These are phyloP conservation scores for Drosophila koepferae DNA, from an alignment of 2,888 invertebrate genomes.

Conservation along the genomic window DNA sequence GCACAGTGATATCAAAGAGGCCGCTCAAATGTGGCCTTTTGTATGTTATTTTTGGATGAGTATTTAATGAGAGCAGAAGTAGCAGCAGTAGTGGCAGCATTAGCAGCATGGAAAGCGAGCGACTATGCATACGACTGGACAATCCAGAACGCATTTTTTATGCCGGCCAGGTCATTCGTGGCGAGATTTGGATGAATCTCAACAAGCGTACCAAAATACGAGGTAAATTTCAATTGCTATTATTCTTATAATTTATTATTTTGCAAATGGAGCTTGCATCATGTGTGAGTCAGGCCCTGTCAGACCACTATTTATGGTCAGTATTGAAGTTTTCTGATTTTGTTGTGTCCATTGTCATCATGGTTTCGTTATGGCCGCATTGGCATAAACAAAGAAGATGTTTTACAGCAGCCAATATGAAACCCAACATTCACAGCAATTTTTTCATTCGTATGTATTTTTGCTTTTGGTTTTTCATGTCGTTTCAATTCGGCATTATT, in stretches of 20 bases:
- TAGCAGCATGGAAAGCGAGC: constrained; percentile 82
- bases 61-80: constrained; percentile 57
- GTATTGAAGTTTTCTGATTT: constrained; percentile 34
- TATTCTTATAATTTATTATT: constrained; percentile 26
- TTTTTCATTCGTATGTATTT: constrained; percentile 14
- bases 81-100: constrained; percentile 23
- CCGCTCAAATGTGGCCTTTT: constrained; percentile 61
- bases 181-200: constrained; percentile 83
- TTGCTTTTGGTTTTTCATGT: constrained; percentile 14
- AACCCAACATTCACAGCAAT: constrained; percentile 31
- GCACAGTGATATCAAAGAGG: constrained; percentile 58
- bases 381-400: constrained; percentile 73
- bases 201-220: constrained; percentile 84
- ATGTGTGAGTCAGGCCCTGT: constrained; percentile 58
- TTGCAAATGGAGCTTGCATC: constrained; percentile 49
- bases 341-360: constrained; percentile 50
- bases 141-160: constrained; percentile 83
- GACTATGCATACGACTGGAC: constrained; percentile 83
- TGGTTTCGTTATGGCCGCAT: constrained; percentile 66
- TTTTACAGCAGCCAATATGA: constrained; percentile 30
- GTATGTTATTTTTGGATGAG: constrained; percentile 74
- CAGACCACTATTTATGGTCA: constrained; percentile 27
- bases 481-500: constrained; percentile 51
- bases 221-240: constrained; percentile 75
- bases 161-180: constrained; percentile 83